Evolutionary conservation across 2,113 vertebrate species (phyloP).

Genomic region (Spilogale gracilis): DNA sequence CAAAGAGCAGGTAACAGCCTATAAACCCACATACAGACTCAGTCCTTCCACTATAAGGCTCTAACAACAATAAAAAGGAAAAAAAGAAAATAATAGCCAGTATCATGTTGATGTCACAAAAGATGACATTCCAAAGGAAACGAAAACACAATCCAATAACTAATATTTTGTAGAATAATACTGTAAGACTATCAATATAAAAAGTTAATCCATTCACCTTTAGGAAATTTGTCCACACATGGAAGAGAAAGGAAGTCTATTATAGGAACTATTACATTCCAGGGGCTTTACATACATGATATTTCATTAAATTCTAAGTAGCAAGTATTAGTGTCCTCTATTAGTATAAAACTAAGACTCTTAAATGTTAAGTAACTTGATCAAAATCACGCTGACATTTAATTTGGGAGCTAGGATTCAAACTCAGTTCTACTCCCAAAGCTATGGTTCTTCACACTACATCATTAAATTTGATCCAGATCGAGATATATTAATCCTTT

Average conservation of each 20-base stretch:
- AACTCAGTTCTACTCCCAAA: slow-evolving; percentile 9
- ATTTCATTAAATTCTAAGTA: slow-evolving; percentile 25
- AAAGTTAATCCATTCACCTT: not conserved
- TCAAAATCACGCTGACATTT: not conserved
- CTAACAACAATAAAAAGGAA: not conserved
- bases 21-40: slow-evolving; percentile 4
- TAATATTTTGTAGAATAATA: not conserved
- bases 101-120: slow-evolving; percentile 48
- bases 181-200: not conserved
- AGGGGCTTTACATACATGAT: not conserved
- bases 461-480: slow-evolving; percentile 17
- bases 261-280: not conserved
- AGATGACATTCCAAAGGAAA: not conserved
- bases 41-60: not conserved
- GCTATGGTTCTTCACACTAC: not conserved
- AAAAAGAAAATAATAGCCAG: not conserved
- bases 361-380: slow-evolving; percentile 53
- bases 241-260: not conserved
- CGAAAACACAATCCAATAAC: not conserved
- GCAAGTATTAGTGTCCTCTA: not conserved
- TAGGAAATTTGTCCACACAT: not conserved
- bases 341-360: not conserved
- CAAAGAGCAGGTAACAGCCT: slow-evolving; percentile 76
- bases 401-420: not conserved
- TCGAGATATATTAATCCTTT: slow-evolving; percentile 30